Evolutionary conservation across 2,113 vertebrate genomes (phyloP).

Genomic region (Atherinomorus stipes): DNA sequence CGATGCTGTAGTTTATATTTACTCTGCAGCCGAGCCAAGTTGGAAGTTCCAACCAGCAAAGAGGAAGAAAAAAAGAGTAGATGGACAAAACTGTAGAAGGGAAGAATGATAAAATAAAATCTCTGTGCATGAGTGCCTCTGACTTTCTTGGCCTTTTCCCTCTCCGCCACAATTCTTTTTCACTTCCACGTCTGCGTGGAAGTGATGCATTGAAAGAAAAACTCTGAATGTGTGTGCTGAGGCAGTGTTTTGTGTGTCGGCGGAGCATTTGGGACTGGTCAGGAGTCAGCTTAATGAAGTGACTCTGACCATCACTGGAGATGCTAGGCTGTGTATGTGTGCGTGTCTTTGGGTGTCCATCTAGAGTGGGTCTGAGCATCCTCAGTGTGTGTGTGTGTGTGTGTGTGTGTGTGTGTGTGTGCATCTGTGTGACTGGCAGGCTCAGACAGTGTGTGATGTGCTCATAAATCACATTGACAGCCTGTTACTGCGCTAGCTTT

Average conservation of each 20-base stretch:
- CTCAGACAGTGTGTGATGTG: conserved; percentile 93
- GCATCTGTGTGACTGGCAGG: conserved; percentile 84
- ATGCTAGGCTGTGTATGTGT: conserved; percentile 49
- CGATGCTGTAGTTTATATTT: background rate
- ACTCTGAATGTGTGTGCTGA: conserved; percentile 47
- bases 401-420: conserved; percentile 19
- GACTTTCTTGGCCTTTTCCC: conserved; percentile 71
- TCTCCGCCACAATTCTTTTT: conserved; percentile 61
- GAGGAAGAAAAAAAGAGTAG: background rate
- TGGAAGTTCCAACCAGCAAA: conserved; percentile 3
- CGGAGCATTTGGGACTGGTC: conserved; percentile 81
- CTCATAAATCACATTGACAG: conserved; percentile 97
- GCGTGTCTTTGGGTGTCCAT: conserved; percentile 44
- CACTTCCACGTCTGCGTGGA: conserved; percentile 55
- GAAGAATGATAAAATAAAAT: conserved; percentile 40
- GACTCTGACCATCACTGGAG: conserved; percentile 87
- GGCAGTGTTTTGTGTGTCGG: conserved; percentile 63
- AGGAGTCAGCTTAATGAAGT: conserved; percentile 94
- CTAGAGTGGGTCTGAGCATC: conserved; percentile 37
- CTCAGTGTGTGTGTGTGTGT: conserved; percentile 13
- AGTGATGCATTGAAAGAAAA: conserved; percentile 54
- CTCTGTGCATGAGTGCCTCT: conserved; percentile 63
- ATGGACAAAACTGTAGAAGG: conserved; percentile 12
- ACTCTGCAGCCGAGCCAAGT: background rate
- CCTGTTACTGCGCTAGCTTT: conserved; percentile 91